Evolutionary conservation across 2,888 invertebrate species (phyloP), one percentile per base, ranked within the genome.

Genomic region (Hirtodrosophila trivittata): DNA sequence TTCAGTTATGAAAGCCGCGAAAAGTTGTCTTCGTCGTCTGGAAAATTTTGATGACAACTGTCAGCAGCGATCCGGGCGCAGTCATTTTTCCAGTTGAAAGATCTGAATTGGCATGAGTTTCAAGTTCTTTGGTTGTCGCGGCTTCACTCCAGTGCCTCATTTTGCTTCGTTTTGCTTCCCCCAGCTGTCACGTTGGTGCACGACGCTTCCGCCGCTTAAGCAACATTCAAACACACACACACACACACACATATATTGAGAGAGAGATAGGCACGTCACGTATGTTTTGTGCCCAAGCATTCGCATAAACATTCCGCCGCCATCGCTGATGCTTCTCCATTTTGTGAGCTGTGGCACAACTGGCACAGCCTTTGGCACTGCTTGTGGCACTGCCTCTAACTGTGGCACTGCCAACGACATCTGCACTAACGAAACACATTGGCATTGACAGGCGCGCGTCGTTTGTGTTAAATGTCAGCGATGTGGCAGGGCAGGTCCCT

Each of bases 201-300:
- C 60, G 75, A 37, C 58, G 83, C 74, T 77, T 75, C 82, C 78
- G 78, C 58, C 35, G 74, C 74, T 73, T 82, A 70, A 57, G 49
- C 50, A 63, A 42, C 54, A 25, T 41, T 56, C 49, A 56, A 16
- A 30, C 45, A 16, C 26, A 56, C 14, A 46, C 45, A 18, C 13
- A 41, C 35, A 46, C 35, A 63, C 58, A 47, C 26, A 54, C 49
- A 47, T 33, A 57, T 28, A 57, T 32, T 2, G 5, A 28, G 51
- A 47, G 56, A 14, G 46, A 32, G 62, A 21, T 21, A 49, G 78
- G 76, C 74, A 74, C 62, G 83, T 72, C 80, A 80, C 83, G 80
- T 80, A 83, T 80, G 80, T 77, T 72, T 72, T 77, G 74, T 67
- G 77, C 80, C 73, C 75, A 80, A 77, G 80, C 84, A 83, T 83